These are phyloP conservation scores for Branchipolynoe longqiensis DNA, from an alignment of 2,888 invertebrate species.

Conservation along the genomic window DNA sequence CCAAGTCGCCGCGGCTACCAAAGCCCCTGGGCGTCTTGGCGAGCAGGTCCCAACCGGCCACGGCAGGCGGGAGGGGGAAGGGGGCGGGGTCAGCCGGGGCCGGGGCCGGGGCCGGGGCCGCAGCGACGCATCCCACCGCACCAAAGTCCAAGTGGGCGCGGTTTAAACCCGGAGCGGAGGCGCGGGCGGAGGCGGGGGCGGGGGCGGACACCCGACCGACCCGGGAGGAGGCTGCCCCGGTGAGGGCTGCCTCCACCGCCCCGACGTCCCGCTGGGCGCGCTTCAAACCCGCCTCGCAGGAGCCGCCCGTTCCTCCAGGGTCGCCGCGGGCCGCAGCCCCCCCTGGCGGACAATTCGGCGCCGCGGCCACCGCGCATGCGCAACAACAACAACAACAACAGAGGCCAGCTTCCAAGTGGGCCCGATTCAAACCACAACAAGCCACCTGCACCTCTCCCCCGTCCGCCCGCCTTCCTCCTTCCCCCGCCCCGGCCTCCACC, in stretches of 20 bases:
- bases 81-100: not conserved
- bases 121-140: too few relatives aligned
- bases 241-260: not conserved
- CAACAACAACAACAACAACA: too few relatives aligned
- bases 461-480: not conserved
- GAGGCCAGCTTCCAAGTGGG: not conserved
- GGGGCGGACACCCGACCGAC: too few relatives aligned
- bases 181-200: not conserved
- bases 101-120: not conserved
- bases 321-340: not conserved
- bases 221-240: not conserved
- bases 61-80: not conserved
- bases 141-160: conserved; percentile 19
- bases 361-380: too few relatives aligned
- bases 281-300: not conserved
- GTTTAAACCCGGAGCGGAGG: not conserved
- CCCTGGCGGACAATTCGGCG: not conserved
- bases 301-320: not conserved
- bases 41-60: not conserved
- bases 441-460: not conserved
- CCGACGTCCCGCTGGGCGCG: not conserved
- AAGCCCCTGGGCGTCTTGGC: not conserved
- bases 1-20: conserved; percentile 3
- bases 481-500: not conserved
- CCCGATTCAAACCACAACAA: conserved; percentile 6